Evolutionary conservation across 2,888 invertebrate species (phyloP).

Genomic region (Harpalus rufipes): DNA sequence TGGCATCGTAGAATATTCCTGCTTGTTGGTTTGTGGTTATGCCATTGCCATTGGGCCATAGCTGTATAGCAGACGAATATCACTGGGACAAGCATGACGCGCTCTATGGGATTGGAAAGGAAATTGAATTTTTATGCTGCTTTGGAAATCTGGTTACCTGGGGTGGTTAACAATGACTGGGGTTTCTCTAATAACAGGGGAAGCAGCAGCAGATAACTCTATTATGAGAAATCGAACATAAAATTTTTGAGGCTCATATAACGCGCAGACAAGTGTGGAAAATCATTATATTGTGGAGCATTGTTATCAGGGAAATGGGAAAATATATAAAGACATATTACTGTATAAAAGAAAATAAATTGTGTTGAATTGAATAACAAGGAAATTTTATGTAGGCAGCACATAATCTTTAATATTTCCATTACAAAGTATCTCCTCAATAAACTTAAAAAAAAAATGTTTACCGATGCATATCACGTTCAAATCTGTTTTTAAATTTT

Average conservation of each 20-base stretch:
- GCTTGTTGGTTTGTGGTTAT: conserved; percentile 14
- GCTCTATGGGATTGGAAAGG: conserved; percentile 51
- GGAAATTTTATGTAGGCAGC: too few species aligned
- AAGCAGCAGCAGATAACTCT: neutral
- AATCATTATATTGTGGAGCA: neutral
- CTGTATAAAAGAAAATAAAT: neutral
- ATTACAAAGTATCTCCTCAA: too few species aligned
- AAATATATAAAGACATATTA: neutral
- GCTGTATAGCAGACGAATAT: conserved; percentile 14
- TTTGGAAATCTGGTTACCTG: conserved; percentile 48
- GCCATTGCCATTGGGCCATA: neutral
- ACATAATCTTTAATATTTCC: too few species aligned
- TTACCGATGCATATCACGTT: too few species aligned
- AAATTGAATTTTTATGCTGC: conserved; percentile 60
- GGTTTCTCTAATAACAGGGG: conserved; percentile 9
- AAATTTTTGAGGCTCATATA: neutral
- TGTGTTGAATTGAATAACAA: too few species aligned
- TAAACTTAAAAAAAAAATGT: too few species aligned
- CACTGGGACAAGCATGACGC: conserved; percentile 14
- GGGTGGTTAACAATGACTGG: conserved; percentile 28
- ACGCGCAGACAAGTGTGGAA: neutral
- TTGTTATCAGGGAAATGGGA: neutral
- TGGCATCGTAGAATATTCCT: neutral
- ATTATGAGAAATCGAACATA: conserved; percentile 3
- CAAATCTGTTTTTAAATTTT: too few species aligned